phyloP scores from a whole-genome alignment of 2,113 vertebrate species.

The Emberiza fucata region DNA sequence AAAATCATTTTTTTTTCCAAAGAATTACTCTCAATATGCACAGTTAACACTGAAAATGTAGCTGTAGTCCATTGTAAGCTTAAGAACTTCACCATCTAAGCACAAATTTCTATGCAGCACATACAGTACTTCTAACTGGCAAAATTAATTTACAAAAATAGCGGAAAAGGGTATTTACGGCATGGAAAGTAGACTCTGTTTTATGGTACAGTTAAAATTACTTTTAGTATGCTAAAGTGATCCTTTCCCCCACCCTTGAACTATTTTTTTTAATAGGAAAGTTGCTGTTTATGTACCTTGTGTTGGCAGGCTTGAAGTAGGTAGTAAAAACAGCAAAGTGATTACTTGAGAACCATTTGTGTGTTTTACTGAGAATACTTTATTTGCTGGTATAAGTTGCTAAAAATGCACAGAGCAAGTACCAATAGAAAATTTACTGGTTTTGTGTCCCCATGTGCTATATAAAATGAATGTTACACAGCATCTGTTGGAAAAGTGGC shows the following conservation, averaged over 20 bases:
- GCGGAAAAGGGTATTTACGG: conserved; percentile 74
- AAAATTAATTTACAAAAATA: conserved; percentile 84
- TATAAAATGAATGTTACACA: conserved; percentile 83
- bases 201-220: conserved; percentile 77
- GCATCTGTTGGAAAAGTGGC: conserved; percentile 84
- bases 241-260: conserved; percentile 50
- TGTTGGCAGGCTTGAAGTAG: conserved; percentile 76
- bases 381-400: conserved; percentile 85
- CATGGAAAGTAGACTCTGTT: conserved; percentile 75
- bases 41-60: conserved; percentile 84
- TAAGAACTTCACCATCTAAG: conserved; percentile 81
- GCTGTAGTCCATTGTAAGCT: conserved; percentile 79
- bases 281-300: conserved; percentile 72
- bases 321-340: conserved; percentile 81
- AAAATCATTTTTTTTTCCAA: conserved; percentile 59
- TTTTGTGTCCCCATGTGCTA: conserved; percentile 78
- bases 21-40: conserved; percentile 76
- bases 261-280: conserved; percentile 64
- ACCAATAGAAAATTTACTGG: conserved; percentile 81
- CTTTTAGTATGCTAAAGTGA: conserved; percentile 66
- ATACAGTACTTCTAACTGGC: conserved; percentile 75
- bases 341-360: conserved; percentile 80
- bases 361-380: conserved; percentile 83
- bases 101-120: conserved; percentile 80
- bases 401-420: conserved; percentile 86